Evolutionary conservation across 92 coral and sea anemone species (phyloP).

Genomic region (Plumapathes pennacea): DNA sequence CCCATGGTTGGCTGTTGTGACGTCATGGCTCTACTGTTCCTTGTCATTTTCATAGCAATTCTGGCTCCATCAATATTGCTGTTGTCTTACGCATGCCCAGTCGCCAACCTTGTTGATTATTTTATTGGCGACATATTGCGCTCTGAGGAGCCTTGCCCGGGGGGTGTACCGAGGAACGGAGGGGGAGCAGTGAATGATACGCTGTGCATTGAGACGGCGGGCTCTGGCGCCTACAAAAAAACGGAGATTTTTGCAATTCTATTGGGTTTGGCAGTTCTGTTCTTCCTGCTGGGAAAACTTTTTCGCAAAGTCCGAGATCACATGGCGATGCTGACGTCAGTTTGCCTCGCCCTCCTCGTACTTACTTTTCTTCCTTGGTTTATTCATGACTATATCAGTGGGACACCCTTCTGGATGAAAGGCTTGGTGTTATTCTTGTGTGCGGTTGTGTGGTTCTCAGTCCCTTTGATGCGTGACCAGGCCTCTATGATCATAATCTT

Average conservation of each 20-base stretch:
- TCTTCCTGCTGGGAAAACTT: conserved; percentile 2
- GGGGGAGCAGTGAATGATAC: not conserved
- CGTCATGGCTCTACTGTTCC: not conserved
- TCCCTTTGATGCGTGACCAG: conserved; percentile 75
- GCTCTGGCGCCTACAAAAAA: not conserved
- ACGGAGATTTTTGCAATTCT: conserved; percentile 1
- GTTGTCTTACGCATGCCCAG: conserved; percentile 27
- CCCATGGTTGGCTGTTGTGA: conserved; percentile 40
- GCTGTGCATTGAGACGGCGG: not conserved
- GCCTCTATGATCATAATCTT: conserved; percentile 66
- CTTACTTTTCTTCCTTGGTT: conserved; percentile 70
- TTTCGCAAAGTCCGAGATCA: not conserved
- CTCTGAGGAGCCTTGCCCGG: not conserved
- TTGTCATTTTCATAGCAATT: conserved; percentile 13
- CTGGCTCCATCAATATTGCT: conserved; percentile 25
- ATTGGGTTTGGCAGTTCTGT: not conserved
- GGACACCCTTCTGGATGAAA: conserved; percentile 54
- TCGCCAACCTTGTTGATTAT: conserved; percentile 41
- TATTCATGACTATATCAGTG: conserved; percentile 61
- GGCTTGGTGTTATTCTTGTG: conserved; percentile 35
- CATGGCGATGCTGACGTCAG: conserved; percentile 11
- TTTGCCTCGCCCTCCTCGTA: conserved; percentile 23
- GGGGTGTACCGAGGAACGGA: not conserved
- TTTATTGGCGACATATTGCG: conserved; percentile 45
- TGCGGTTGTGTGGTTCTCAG: conserved; percentile 64